Conservation (phyloP, 2,113 vertebrate genomes). For the Xiphorhynchus elegans region DNA sequence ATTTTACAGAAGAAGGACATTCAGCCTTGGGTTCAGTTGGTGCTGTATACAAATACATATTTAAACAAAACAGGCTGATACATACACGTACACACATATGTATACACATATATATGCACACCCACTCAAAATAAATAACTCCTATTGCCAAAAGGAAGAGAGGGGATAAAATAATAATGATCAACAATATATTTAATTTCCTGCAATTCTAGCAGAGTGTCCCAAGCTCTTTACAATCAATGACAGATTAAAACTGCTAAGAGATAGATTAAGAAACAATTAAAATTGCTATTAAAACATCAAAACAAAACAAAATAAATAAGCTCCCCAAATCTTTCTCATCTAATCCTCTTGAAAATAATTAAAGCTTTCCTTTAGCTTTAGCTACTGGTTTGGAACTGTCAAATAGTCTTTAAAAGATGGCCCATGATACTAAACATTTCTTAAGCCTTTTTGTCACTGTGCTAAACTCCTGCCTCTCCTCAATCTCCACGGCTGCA, state of each 20-base stretch:
- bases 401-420: conserved; percentile 37
- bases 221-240: conserved; percentile 1
- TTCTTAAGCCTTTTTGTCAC: conserved; percentile 8
- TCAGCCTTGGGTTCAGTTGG: neutral
- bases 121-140: neutral
- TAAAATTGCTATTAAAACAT: conserved; percentile 40
- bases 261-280: conserved; percentile 47
- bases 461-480: neutral
- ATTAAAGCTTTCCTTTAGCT: conserved; percentile 47
- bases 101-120: neutral
- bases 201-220: neutral
- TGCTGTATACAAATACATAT: neutral
- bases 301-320: conserved; percentile 48
- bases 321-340: conserved; percentile 40
- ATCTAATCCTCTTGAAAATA: conserved; percentile 58
- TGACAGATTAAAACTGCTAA: conserved; percentile 36
- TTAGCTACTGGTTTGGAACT: conserved; percentile 14
- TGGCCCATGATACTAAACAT: neutral
- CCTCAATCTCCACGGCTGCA: neutral
- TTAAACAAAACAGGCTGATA: neutral
- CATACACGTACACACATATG: neutral
- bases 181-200: neutral
- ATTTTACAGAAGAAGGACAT: neutral
- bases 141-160: neutral
- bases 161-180: neutral